These are phyloP conservation scores for Salvator merianae DNA, from an alignment of 2,113 vertebrate genomes.

Conservation along the genomic window DNA sequence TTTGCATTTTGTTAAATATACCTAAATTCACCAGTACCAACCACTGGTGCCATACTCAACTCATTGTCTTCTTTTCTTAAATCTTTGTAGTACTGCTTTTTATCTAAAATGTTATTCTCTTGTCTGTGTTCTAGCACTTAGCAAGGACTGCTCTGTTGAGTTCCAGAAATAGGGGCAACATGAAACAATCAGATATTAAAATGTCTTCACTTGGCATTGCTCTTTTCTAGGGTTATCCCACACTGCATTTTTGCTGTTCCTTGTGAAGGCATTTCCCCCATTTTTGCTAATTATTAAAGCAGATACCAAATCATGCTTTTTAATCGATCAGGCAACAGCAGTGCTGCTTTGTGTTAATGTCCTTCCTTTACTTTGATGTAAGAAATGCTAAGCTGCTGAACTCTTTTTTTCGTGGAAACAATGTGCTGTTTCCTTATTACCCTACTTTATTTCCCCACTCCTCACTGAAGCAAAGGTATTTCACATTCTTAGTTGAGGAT, in stretches of 20 bases:
- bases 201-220: not conserved
- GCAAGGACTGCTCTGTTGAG: constrained; percentile 1
- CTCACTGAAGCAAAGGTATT: constrained; percentile 27
- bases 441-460: constrained; percentile 23
- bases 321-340: not conserved
- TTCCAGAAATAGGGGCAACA: not conserved
- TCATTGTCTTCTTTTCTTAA: constrained; percentile 35
- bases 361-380: constrained; percentile 5
- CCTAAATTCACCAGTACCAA: constrained; percentile 5
- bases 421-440: not conserved
- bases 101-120: not conserved
- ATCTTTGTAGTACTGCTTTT: not conserved
- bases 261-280: not conserved
- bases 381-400: constrained; percentile 7
- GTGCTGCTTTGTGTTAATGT: not conserved
- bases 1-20: not conserved
- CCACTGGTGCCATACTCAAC: constrained; percentile 26
- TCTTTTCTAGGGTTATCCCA: not conserved
- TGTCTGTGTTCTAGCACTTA: constrained; percentile 25
- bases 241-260: not conserved
- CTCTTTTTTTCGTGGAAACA: not conserved
- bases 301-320: constrained; percentile 32
- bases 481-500: constrained; percentile 9
- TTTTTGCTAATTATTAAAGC: constrained; percentile 23
- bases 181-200: constrained; percentile 6